phyloP scores from a whole-genome alignment of 1,140 invertebrate genomes.

The Steinernema feltiae region DNA sequence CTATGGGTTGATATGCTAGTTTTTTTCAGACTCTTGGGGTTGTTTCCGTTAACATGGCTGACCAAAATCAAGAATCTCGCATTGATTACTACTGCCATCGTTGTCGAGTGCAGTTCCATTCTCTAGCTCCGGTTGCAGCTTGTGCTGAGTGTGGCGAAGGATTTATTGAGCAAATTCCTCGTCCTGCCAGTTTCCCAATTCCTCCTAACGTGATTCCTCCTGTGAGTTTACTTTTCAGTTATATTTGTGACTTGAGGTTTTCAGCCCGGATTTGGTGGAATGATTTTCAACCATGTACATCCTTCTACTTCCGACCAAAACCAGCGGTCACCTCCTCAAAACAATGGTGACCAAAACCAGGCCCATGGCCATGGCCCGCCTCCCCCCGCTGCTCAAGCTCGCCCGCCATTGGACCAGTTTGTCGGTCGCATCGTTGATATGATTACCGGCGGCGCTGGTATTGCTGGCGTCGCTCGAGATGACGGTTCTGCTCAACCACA shows the following conservation, averaged over 20 bases:
- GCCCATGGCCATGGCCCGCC: too few species aligned
- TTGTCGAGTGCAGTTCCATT: neutral
- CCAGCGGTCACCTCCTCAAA: too few species aligned
- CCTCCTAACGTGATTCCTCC: neutral
- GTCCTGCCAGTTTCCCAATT: too few species aligned
- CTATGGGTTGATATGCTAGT: neutral
- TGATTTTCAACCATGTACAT: too few species aligned
- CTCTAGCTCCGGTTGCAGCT: neutral
- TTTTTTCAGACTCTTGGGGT: too few species aligned
- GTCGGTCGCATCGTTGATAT: too few species aligned
- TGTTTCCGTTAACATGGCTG: neutral
- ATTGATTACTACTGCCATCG: neutral
- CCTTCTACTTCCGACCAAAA: neutral
- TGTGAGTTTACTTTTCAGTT: neutral
- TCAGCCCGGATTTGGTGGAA: neutral
- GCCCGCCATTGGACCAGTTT: too few species aligned
- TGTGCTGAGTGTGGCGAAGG: neutral
- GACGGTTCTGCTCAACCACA: neutral
- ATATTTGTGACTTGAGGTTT: neutral
- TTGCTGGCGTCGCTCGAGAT: too few species aligned
- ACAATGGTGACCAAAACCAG: too few species aligned
- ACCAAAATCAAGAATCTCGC: neutral
- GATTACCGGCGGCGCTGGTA: too few species aligned
- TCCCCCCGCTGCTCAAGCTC: too few species aligned
- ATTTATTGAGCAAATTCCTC: slow-evolving; percentile 17